A percentile compares a stretch with the other conserved stretches of the same genome.
phyloP scores from a whole-genome alignment of 2,113 vertebrate genomes.

The Gymnarchus niloticus region DNA sequence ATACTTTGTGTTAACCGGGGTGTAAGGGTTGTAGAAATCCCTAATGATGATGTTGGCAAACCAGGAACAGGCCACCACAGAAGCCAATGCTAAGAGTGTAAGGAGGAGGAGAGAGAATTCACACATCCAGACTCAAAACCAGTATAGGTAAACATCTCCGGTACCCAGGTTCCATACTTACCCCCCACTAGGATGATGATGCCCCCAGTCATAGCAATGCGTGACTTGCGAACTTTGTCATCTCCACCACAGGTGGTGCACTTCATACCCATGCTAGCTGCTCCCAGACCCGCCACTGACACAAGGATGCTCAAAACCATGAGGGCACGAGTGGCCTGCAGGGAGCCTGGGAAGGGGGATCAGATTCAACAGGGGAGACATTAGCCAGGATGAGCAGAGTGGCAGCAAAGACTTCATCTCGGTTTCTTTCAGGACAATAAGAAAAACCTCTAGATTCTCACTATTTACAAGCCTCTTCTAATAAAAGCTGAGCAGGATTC shows the following conservation, averaged over 20 bases:
- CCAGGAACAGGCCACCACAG: constrained; percentile 74
- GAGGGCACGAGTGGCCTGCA: constrained; percentile 79
- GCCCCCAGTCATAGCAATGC: constrained; percentile 74
- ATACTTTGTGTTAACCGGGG: constrained; percentile 75
- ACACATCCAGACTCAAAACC: background rate
- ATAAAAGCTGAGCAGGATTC: background rate
- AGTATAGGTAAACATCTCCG: background rate
- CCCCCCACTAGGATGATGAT: constrained; percentile 71
- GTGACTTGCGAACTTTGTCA: constrained; percentile 70
- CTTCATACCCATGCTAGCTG: constrained; percentile 80
- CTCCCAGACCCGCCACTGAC: constrained; percentile 56
- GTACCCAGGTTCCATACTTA: constrained; percentile 39
- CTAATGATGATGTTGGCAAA: constrained; percentile 69
- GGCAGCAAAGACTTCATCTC: background rate
- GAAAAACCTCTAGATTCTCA: background rate
- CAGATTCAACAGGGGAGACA: background rate
- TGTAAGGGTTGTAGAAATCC: constrained; percentile 72
- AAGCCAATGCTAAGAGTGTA: constrained; percentile 60
- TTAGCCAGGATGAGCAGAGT: background rate
- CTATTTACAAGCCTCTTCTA: too few relatives aligned
- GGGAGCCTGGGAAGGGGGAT: constrained; percentile 51
- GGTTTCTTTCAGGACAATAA: background rate
- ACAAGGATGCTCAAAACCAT: constrained; percentile 76
- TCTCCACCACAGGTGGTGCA: constrained; percentile 80
- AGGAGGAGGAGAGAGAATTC: background rate